Conservation (phyloP, 2,888 invertebrate species). For the Celastrina argiolus region DNA sequence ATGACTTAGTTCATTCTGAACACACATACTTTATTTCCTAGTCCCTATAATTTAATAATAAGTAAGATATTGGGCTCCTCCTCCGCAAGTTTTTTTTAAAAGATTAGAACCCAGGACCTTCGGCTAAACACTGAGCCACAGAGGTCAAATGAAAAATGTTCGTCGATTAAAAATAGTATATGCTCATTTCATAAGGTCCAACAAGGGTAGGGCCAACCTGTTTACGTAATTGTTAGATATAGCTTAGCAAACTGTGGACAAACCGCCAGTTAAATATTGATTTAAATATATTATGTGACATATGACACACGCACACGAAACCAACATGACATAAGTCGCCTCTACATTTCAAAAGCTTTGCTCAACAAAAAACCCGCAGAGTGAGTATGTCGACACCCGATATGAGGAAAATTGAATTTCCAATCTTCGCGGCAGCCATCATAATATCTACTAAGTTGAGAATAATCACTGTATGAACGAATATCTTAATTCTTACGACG, state of each 20-base stretch:
- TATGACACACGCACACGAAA: conserved; percentile 1
- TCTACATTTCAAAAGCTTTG: background rate
- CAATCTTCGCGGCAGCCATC: background rate
- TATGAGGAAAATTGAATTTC: background rate
- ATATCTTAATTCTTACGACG: too few species aligned
- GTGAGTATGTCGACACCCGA: background rate
- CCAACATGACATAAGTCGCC: background rate
- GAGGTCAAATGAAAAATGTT: too few species aligned
- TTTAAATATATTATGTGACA: background rate
- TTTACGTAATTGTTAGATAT: background rate
- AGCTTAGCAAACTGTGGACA: background rate
- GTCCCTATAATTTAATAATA: too few species aligned
- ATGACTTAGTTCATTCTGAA: too few species aligned
- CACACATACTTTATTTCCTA: too few species aligned
- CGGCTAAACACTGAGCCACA: too few species aligned
- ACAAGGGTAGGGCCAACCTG: background rate
- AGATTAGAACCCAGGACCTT: too few species aligned
- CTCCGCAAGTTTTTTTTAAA: too few species aligned
- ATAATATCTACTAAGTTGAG: background rate
- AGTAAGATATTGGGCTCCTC: too few species aligned
- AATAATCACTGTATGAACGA: background rate
- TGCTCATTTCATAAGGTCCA: background rate
- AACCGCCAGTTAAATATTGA: background rate
- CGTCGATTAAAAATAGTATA: background rate
- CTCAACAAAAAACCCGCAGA: background rate